Conservation (phyloP, 1,140 invertebrate genomes). For the Telenomus remus region DNA sequence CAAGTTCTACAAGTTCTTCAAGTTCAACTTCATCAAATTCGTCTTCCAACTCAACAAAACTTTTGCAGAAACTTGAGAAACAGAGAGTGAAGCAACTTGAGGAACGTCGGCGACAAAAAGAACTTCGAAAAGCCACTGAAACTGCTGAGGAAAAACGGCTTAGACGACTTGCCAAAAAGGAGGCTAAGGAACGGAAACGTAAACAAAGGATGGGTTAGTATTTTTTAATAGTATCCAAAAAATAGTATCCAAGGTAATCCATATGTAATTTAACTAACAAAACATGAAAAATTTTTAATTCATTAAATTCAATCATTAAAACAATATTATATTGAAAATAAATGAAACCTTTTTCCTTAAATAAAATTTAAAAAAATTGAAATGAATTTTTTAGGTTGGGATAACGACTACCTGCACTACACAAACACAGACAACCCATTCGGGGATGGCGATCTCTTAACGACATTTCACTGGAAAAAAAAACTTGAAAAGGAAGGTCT, state of each 20-base stretch:
- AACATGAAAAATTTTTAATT: too few relatives aligned
- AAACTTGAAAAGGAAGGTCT: slow-evolving; percentile 97
- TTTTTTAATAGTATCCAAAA: too few relatives aligned
- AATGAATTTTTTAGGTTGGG: too few relatives aligned
- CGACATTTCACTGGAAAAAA: slow-evolving; percentile 97
- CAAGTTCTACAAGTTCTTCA: slow-evolving; percentile 51
- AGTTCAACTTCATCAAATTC: slow-evolving; percentile 58
- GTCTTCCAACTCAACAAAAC: slow-evolving; percentile 77
- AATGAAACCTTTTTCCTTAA: too few relatives aligned
- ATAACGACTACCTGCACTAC: slow-evolving; percentile 96
- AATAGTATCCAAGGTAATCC: too few relatives aligned
- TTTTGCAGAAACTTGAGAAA: slow-evolving; percentile 83
- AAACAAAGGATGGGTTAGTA: slow-evolving; percentile 82
- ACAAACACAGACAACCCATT: slow-evolving; percentile 99
- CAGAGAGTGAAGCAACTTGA: slow-evolving; percentile 81
- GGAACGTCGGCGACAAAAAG: slow-evolving; percentile 85
- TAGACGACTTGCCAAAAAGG: slow-evolving; percentile 91
- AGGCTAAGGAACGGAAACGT: slow-evolving; percentile 74
- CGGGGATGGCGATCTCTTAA: slow-evolving; percentile 94
- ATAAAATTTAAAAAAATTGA: too few relatives aligned
- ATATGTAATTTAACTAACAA: too few relatives aligned
- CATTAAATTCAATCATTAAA: too few relatives aligned
- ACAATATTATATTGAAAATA: too few relatives aligned
- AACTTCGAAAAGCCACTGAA: slow-evolving; percentile 90
- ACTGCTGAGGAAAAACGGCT: slow-evolving; percentile 96